These are phyloP conservation scores for Heteromyza rotundicornis DNA, from an alignment of 2,888 invertebrate species.

Conservation along the genomic window DNA sequence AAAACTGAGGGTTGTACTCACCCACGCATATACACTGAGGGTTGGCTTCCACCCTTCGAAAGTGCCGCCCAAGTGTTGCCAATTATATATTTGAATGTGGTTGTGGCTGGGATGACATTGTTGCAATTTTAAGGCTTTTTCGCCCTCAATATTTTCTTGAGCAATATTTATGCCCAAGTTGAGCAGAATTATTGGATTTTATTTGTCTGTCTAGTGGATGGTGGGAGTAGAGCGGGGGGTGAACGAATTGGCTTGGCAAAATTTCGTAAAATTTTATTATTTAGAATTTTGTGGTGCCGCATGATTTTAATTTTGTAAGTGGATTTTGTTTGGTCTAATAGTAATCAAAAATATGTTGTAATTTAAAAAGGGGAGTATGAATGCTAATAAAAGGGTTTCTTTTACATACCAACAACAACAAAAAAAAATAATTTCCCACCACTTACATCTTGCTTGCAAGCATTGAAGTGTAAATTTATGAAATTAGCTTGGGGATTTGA, in stretches of 20 bases:
- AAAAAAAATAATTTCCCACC: slow-evolving; percentile 26
- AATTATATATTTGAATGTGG: slow-evolving; percentile 13
- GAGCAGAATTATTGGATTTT: slow-evolving; percentile 33
- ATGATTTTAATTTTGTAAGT: slow-evolving; percentile 24
- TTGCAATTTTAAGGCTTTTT: slow-evolving; percentile 25
- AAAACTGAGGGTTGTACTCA: slow-evolving; percentile 29
- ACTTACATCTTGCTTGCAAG: slow-evolving; percentile 32
- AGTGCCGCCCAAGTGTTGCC: not conserved
- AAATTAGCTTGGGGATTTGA: slow-evolving; percentile 55
- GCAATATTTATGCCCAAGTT: slow-evolving; percentile 25
- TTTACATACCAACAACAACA: too few relatives aligned
- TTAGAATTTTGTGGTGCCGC: slow-evolving; percentile 21
- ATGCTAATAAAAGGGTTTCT: not conserved
- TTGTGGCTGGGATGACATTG: slow-evolving; percentile 31
- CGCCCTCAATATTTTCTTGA: not conserved
- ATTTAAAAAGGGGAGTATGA: slow-evolving; percentile 8
- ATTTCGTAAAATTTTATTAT: slow-evolving; percentile 8
- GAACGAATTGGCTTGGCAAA: not conserved
- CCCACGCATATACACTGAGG: not conserved
- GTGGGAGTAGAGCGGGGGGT: not conserved
- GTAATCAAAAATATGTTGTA: slow-evolving; percentile 13
- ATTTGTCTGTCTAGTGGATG: slow-evolving; percentile 16
- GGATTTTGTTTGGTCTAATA: slow-evolving; percentile 15
- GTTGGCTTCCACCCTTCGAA: not conserved
- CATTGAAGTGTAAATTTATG: slow-evolving; percentile 46